Conservation (phyloP, 1,140 invertebrate species). For the Branchinecta lindahli region DNA sequence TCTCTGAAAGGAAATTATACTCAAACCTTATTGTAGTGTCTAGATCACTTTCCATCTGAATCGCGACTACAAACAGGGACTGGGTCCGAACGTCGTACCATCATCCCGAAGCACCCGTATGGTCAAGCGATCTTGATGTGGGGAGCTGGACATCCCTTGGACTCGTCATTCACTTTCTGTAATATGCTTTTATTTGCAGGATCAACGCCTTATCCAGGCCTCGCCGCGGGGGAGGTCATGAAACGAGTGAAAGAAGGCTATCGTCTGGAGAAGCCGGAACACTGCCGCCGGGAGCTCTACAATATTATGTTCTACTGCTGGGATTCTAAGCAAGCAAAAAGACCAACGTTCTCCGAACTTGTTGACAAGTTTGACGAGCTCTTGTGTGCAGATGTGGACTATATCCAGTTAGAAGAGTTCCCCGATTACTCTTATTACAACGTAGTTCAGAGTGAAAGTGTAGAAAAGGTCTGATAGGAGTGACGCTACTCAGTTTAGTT, state of each 20-base stretch:
- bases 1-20: no score
- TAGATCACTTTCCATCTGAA: no score
- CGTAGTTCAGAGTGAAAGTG: conserved; percentile 37
- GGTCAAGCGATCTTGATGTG: no score
- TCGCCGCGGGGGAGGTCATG: conserved; percentile 68
- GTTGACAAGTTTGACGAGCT: conserved; percentile 60
- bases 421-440: conserved; percentile 90
- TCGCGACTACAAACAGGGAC: no score
- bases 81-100: no score
- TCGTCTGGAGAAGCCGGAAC: conserved; percentile 72
- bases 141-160: no score
- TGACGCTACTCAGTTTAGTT: no score
- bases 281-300: conserved; percentile 70
- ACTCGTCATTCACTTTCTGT: no score
- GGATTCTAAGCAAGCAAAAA: conserved; percentile 57
- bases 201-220: conserved; percentile 72
- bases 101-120: no score
- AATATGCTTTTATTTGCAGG: conserved; percentile 32
- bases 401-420: conserved; percentile 78
- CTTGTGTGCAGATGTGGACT: conserved; percentile 72
- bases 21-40: no score
- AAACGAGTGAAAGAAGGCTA: conserved; percentile 60
- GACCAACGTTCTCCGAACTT: conserved; percentile 63
- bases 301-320: conserved; percentile 90
- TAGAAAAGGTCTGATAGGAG: conserved; percentile 25